These are phyloP conservation scores for Gulo gulo DNA, from an alignment of 2,113 vertebrate species.

Conservation along the genomic window DNA sequence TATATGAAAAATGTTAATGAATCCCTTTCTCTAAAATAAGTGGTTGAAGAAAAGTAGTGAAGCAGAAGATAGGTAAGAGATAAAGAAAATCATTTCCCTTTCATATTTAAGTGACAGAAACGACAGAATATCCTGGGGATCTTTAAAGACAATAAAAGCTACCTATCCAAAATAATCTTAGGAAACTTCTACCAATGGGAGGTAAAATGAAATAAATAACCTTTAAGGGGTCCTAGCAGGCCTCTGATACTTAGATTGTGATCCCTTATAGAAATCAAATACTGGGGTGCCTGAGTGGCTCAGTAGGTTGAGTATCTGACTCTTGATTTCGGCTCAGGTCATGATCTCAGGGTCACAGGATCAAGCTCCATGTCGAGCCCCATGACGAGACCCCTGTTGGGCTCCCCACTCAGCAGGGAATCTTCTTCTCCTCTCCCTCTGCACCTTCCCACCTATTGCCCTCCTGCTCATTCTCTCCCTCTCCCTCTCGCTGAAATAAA, in stretches of 20 bases:
- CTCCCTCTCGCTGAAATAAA: background rate
- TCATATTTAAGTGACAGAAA: background rate
- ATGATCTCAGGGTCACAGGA: background rate
- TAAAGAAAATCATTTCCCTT: background rate
- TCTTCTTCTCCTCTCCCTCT: background rate
- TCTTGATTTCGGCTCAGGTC: background rate
- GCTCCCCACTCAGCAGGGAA: background rate
- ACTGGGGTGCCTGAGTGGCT: background rate
- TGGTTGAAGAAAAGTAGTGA: background rate
- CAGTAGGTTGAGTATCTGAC: background rate
- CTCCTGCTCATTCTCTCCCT: background rate
- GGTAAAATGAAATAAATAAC: background rate
- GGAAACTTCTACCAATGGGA: background rate
- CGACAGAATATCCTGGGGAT: background rate
- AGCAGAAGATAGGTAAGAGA: background rate
- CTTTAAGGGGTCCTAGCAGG: background rate
- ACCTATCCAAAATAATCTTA: background rate
- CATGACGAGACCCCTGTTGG: background rate
- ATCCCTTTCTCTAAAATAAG: background rate
- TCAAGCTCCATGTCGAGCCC: background rate
- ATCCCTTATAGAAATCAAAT: background rate
- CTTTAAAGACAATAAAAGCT: background rate
- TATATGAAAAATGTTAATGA: background rate
- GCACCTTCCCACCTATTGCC: background rate
- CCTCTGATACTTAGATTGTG: background rate